These are phyloP conservation scores for Drosophila paracracens DNA, from an alignment of 2,888 invertebrate species.

Conservation along the genomic window DNA sequence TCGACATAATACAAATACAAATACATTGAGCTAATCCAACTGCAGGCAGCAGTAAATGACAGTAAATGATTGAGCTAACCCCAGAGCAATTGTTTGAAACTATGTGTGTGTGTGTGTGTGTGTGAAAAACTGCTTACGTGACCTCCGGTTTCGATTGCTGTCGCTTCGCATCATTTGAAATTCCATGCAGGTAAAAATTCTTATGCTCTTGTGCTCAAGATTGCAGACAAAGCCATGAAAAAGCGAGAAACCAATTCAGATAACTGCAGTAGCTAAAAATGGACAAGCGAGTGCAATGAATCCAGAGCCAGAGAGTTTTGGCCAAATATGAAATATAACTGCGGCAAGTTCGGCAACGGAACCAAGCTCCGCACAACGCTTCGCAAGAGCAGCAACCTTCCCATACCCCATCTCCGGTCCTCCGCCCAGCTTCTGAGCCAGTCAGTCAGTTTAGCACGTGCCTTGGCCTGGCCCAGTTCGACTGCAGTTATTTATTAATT, in stretches of 20 bases:
- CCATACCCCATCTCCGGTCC: neutral
- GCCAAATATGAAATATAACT: conserved; percentile 75
- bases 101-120: conserved; percentile 16
- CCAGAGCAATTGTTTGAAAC: conserved; percentile 42
- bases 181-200: conserved; percentile 76
- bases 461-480: conserved; percentile 32
- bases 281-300: conserved; percentile 62
- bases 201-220: conserved; percentile 58
- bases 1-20: conserved; percentile 51
- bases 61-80: conserved; percentile 79
- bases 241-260: conserved; percentile 76
- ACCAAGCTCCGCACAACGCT: conserved; percentile 42
- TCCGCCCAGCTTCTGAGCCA: neutral
- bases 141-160: conserved; percentile 39
- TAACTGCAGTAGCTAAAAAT: conserved; percentile 61
- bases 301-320: conserved; percentile 42
- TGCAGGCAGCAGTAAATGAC: conserved; percentile 66
- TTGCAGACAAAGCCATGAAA: conserved; percentile 74
- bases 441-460: conserved; percentile 56
- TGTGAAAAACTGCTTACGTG: conserved; percentile 73
- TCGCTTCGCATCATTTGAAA: conserved; percentile 66
- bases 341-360: conserved; percentile 59
- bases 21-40: conserved; percentile 41
- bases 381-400: neutral
- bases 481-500: conserved; percentile 13